A percentile compares a stretch with the other conserved stretches of the same genome.
These are phyloP conservation scores for Phalacrocorax aristotelis DNA, from an alignment of 2,113 vertebrate species.

Conservation along the genomic window DNA sequence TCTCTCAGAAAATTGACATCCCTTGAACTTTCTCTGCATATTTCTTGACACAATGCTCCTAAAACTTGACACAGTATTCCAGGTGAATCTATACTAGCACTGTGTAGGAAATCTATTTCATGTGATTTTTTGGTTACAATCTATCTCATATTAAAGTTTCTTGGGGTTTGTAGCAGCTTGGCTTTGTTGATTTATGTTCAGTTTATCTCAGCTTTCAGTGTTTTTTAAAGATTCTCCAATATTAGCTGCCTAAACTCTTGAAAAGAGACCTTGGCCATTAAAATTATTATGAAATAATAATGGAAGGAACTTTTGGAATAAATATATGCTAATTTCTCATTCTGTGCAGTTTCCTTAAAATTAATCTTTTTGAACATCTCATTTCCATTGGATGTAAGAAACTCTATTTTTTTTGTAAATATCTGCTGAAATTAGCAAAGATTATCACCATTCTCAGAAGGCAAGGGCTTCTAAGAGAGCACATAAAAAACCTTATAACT, in stretches of 20 bases:
- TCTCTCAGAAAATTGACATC: neutral
- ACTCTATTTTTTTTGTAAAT: neutral
- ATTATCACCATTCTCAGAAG: neutral
- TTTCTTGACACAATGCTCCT: neutral
- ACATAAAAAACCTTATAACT: neutral
- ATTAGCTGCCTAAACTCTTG: neutral
- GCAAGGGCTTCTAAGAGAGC: neutral
- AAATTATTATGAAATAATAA: neutral
- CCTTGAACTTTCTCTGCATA: neutral
- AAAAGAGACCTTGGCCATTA: neutral
- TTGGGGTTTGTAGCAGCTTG: neutral
- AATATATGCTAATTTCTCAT: neutral
- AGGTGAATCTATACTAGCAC: neutral
- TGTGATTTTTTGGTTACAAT: neutral
- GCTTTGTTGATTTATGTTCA: neutral
- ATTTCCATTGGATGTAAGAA: neutral
- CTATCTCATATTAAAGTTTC: neutral
- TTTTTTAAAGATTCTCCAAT: neutral
- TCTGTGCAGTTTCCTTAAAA: neutral
- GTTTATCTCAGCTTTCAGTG: neutral
- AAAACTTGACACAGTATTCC: neutral
- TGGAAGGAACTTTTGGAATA: neutral
- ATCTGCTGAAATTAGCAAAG: slow-evolving; percentile 12
- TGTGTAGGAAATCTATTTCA: neutral
- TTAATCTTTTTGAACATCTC: neutral